Base-by-base conservation (phyloP, 2,797 vertebrate genomes). In the Euthynnus affinis region DNA sequence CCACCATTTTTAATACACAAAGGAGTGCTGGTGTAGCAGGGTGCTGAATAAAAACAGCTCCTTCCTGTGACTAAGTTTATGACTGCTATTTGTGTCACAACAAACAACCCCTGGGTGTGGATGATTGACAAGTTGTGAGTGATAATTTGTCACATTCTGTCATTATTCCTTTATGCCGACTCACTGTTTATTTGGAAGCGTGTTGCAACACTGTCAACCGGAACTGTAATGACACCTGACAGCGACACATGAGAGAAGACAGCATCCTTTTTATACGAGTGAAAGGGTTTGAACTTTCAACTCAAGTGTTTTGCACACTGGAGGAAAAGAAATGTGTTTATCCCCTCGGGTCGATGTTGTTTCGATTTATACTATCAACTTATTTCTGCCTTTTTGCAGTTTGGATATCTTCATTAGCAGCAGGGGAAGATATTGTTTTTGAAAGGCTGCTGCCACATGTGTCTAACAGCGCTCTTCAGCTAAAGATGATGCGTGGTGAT, bases 131-230 rank as follows among this genome's bases (percentile, higher is more conserved):
- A 80, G 72, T 68, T 73, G 74, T 75, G 88, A 87, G 83, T 71
- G 87, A 85, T 88, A 81, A 90, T 91, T 87, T 92, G 90, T 89
- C 91, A 92, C 81, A 77, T 87, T 87, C 80, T 88, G 88, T 85
- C 85, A 73, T 87, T 89, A 88, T 80, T 84, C 74, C 84, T 93
- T 89, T 77, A 83, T 84, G 66, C 85, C 55, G 18, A 76, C 79
- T 86, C 73, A 58, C 84, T 71, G 83, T 89, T 80, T 84, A 74
- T 86, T 86, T 42, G 81, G 82, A 81, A 34, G 74, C 37, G 4
- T 14, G n/a, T 65, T 20, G 78, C 66, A 48, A 37, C 70, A 37
- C 52, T 83, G 87, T 89, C 88, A 82, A 15, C 75, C 4, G 46
- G 63, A 88, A 74, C 57, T n/a, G 0, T 68, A 74, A 86, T 71